Percentiles rank a stretch among this genome's conserved stretches.
Evolutionary conservation across 2,797 vertebrate species (phyloP).

Genomic region (Sphenodon punctatus): DNA sequence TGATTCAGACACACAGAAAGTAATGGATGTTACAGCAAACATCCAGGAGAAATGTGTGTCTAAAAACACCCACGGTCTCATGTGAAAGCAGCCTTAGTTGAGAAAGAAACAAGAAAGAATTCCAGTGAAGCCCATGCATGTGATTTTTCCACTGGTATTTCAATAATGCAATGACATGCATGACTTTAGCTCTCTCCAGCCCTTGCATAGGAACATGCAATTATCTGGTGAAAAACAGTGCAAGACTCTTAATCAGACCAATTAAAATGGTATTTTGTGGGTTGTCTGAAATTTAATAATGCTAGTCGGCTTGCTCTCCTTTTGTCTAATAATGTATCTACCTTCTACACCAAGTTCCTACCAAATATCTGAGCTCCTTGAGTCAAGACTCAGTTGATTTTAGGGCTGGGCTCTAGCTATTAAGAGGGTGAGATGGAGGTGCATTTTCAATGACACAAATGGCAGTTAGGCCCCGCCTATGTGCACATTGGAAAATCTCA

Average conservation of each 20-base stretch:
- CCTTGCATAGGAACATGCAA: not conserved
- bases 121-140: not conserved
- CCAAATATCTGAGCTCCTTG: not conserved
- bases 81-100: too few relatives aligned
- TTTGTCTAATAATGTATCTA: not conserved
- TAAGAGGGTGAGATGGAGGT: too few relatives aligned
- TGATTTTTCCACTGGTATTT: not conserved
- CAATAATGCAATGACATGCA: rapidly evolving
- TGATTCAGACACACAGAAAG: too few relatives aligned
- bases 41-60: too few relatives aligned
- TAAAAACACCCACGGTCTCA: too few relatives aligned
- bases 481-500: too few relatives aligned
- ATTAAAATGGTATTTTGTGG: not conserved
- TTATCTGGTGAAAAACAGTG: not conserved
- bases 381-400: not conserved
- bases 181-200: not conserved
- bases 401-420: not conserved
- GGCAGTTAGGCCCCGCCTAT: too few relatives aligned
- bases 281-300: not conserved
- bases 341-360: not conserved
- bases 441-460: too few relatives aligned
- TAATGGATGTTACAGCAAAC: too few relatives aligned
- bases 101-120: not conserved
- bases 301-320: not conserved
- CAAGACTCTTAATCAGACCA: not conserved